Conservation (phyloP, 1,140 invertebrate species). For the Zaprionus lachaisei region DNA sequence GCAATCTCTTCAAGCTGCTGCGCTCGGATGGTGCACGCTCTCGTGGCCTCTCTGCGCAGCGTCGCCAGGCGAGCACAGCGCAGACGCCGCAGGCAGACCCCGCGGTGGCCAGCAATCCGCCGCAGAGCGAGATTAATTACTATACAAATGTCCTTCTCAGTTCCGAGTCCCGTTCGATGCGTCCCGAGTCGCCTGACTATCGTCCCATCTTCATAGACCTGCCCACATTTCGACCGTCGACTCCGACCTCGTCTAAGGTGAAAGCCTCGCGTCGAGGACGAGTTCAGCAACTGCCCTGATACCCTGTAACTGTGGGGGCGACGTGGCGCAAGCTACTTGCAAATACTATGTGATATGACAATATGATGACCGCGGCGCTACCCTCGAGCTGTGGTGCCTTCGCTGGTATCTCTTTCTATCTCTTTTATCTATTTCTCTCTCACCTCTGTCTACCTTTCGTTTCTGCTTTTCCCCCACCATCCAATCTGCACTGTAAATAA, state of each 20-base stretch:
- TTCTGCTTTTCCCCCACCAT: not conserved
- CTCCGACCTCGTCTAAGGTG: constrained; percentile 24
- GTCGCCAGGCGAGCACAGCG: constrained; percentile 4
- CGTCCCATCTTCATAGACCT: constrained; percentile 76
- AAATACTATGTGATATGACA: constrained; percentile 73
- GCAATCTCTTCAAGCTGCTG: constrained; percentile 73
- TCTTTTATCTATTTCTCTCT: not conserved
- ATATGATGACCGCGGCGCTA: constrained; percentile 34
- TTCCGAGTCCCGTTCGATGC: constrained; percentile 69
- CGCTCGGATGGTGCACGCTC: constrained; percentile 22
- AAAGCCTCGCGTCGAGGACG: constrained; percentile 33
- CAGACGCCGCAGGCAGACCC: not conserved
- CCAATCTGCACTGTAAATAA: constrained; percentile 52
- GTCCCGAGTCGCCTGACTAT: constrained; percentile 72
- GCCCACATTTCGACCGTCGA: constrained; percentile 74
- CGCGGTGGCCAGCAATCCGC: not conserved
- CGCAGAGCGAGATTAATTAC: constrained; percentile 61
- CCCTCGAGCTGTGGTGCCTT: constrained; percentile 11
- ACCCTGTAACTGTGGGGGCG: not conserved
- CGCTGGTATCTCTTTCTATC: not conserved
- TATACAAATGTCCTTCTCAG: constrained; percentile 69
- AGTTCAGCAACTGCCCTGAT: constrained; percentile 25
- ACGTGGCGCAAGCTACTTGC: constrained; percentile 8
- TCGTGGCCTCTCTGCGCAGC: constrained; percentile 49
- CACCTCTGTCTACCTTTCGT: not conserved